phyloP scores from a whole-genome alignment of 2,797 vertebrate species.

The Phataginus tetradactyla region DNA sequence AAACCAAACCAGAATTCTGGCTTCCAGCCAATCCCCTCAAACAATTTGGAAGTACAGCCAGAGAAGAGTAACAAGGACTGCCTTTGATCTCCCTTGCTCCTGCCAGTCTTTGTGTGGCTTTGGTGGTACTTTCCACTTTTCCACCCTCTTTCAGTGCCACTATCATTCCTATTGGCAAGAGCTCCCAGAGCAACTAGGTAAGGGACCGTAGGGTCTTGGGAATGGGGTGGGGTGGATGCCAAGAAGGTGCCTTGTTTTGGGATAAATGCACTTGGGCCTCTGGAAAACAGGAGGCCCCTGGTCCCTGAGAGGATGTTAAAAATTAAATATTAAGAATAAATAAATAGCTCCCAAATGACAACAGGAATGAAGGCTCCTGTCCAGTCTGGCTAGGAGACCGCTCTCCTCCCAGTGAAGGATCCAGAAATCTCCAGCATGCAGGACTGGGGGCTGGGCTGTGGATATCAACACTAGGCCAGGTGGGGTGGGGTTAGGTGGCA shows the following conservation, averaged over 20 bases:
- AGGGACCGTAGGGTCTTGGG: slow-evolving; percentile 44
- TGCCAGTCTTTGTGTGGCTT: background rate
- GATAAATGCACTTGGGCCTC: slow-evolving; percentile 81
- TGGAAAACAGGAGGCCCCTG: slow-evolving; percentile 76
- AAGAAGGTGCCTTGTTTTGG: slow-evolving; percentile 76
- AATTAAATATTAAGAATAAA: slow-evolving; percentile 84
- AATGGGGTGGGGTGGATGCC: background rate
- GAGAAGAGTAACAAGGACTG: slow-evolving; percentile 6
- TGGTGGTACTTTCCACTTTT: background rate
- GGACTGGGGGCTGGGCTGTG: background rate
- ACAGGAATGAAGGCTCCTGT: slow-evolving; percentile 74
- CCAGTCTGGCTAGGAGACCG: slow-evolving; percentile 60
- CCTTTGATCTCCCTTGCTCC: slow-evolving; percentile 38
- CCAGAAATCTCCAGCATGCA: slow-evolving; percentile 71
- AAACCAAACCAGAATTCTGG: slow-evolving; percentile 58
- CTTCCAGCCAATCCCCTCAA: slow-evolving; percentile 37
- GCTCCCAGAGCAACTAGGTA: slow-evolving; percentile 14
- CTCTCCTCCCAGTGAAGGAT: slow-evolving; percentile 72
- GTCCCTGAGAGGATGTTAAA: slow-evolving; percentile 83
- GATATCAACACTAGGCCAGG: background rate
- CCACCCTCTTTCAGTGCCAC: background rate
- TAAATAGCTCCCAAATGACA: slow-evolving; percentile 81
- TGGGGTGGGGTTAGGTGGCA: background rate
- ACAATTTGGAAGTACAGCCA: slow-evolving; percentile 31
- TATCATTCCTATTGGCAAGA: slow-evolving; percentile 26